Conservation (phyloP, 1,140 invertebrate species). For the Drosophila repleta region DNA sequence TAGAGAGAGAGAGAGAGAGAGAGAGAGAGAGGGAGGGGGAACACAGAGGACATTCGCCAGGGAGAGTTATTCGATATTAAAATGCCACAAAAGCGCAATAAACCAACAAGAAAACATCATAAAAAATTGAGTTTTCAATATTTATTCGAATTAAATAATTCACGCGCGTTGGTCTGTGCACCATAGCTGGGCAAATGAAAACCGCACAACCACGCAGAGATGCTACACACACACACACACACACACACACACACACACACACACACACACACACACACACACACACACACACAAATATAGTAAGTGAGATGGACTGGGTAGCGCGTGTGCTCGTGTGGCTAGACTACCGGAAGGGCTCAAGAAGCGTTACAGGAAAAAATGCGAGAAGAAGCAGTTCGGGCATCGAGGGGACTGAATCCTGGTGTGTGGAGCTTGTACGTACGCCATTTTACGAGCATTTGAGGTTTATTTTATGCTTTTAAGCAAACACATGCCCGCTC, state of each 20-base stretch:
- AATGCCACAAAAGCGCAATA: conserved; percentile 75
- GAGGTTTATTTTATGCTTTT: conserved; percentile 79
- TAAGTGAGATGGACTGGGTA: background rate
- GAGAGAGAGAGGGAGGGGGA: too few relatives aligned
- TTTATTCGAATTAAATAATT: conserved; percentile 82
- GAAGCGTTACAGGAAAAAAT: conserved; percentile 17
- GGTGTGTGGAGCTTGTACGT: conserved; percentile 34
- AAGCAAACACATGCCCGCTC: conserved; percentile 12
- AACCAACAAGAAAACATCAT: conserved; percentile 76
- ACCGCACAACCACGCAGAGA: conserved; percentile 21
- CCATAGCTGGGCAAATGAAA: conserved; percentile 29
- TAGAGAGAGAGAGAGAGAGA: too few relatives aligned
- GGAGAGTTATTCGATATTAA: conserved; percentile 58
- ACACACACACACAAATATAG: too few relatives aligned
- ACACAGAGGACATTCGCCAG: conserved; percentile 12
- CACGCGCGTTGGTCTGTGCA: conserved; percentile 50
- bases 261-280: background rate
- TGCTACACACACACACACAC: conserved; percentile 4
- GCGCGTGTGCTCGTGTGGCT: conserved; percentile 18
- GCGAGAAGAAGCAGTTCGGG: background rate
- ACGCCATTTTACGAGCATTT: conserved; percentile 74
- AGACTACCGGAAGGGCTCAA: conserved; percentile 58
- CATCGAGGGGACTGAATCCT: conserved; percentile 11
- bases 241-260: background rate
- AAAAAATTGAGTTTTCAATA: conserved; percentile 81